Evolutionary conservation across 2,797 vertebrate species (phyloP), one percentile per base, ranked within the genome.

Genomic region (Bovichtus diacanthus): DNA sequence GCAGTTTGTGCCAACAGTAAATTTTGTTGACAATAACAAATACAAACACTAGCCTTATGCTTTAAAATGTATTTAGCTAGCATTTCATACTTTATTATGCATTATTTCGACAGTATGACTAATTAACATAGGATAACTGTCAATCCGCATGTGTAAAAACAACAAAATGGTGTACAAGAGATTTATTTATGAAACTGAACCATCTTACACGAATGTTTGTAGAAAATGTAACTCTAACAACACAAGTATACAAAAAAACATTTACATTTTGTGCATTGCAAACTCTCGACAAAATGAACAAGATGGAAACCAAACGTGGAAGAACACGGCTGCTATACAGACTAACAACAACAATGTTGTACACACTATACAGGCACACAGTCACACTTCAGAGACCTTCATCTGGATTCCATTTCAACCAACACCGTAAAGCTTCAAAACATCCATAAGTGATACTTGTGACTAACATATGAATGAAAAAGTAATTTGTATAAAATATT

Each of bases 261-360:
- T 92, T 84, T 90, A 94, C 91, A 94, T 88, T 90, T 93, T 94
- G 91, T 94, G 94, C 92, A 94, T 87, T 86, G 81, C 75, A 93
- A 91, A 87, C 75, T 75, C 80, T 86, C 66, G 76, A 82, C 34
- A 76, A 82, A 89, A 84, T 63, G 16, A 89, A 90, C 77, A 84
- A 83, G 83, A 84, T 81, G 62, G 79, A 82, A 88, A 87, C 62
- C 77, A 76, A 90, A 88, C 75, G 84, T 23, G 27, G 39, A 84
- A 78, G 59, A 81, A 86, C 80, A 78, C 19, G 54, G 83, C 82
- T 51, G 76, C 71, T 81, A 82, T 69, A 87, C 81, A 92, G 66
- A 90, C 60, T 67, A 53, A 87, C 16, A 27, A 81, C 74, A 76
- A 73, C 70, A 55, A 76, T 58, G 69, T 65, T 84, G 77, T 61